These are phyloP conservation scores for Silurus meridionalis DNA, from an alignment of 2,113 vertebrate genomes.

Conservation along the genomic window DNA sequence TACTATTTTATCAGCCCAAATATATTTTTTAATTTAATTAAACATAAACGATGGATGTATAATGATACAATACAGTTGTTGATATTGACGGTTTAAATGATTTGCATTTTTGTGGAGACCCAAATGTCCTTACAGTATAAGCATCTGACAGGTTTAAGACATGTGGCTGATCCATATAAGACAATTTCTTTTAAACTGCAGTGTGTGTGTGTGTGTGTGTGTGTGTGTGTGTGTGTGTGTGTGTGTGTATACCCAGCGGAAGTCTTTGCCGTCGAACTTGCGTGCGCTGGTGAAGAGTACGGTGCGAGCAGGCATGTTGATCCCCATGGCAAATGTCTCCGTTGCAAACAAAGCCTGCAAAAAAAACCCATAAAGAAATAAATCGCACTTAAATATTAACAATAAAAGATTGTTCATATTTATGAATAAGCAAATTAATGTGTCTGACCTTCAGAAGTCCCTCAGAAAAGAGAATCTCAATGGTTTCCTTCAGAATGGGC, in stretches of 20 bases:
- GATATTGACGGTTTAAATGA: background rate
- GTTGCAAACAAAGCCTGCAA: conserved; percentile 95
- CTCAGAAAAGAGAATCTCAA: conserved; percentile 98
- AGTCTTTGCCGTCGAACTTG: conserved; percentile 96
- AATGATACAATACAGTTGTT: background rate
- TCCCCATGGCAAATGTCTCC: conserved; percentile 98
- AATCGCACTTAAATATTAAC: background rate
- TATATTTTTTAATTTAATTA: background rate
- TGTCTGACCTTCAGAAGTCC: conserved; percentile 88
- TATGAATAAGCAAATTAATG: background rate
- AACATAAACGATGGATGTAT: background rate
- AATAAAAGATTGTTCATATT: background rate
- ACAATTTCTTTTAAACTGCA: background rate
- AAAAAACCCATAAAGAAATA: conserved; percentile 29
- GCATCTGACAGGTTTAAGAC: conserved; percentile 1
- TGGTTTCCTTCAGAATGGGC: conserved; percentile 97
- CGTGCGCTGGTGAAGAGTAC: conserved; percentile 96
- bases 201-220: background rate
- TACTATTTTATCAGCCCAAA: background rate
- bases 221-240: background rate
- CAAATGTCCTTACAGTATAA: background rate
- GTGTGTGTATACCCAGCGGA: conserved; percentile 84
- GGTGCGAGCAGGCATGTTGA: conserved; percentile 98
- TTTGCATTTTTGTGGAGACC: background rate
- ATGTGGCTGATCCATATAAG: conserved; percentile 46